Evolutionary conservation across 2,888 invertebrate genomes (phyloP).

Genomic region (Petrolisthes cinctipes): DNA sequence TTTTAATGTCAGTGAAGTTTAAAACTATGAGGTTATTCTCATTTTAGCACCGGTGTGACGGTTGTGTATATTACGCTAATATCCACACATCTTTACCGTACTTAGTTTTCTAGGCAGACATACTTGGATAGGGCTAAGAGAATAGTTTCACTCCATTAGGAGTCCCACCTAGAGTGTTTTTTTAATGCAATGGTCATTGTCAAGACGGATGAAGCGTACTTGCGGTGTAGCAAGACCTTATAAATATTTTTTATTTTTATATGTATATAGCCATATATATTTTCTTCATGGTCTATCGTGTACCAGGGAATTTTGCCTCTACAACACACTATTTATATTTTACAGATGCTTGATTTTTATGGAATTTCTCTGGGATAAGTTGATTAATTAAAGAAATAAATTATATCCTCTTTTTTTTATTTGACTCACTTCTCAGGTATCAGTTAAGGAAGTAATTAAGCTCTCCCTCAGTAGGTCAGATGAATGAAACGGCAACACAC

Average conservation of each 20-base stretch:
- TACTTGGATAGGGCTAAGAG: no score
- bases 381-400: background rate
- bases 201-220: no score
- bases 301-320: background rate
- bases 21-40: no score
- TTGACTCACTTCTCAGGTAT: background rate
- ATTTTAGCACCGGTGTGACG: no score
- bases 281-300: background rate
- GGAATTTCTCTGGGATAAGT: background rate
- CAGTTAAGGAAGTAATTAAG: background rate
- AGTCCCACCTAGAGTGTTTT: no score
- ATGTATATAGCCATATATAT: background rate
- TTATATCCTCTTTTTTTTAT: conserved; percentile 4
- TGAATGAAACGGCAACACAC: background rate
- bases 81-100: no score
- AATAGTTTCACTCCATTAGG: no score
- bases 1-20: no score
- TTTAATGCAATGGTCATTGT: no score
- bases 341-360: background rate
- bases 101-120: no score
- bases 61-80: no score
- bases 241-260: background rate
- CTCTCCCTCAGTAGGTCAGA: background rate
- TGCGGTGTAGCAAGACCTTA: background rate
- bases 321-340: conserved; percentile 12